Evolutionary conservation across 2,113 vertebrate genomes (phyloP), one percentile per base, ranked within the genome.

Genomic region (Marcusenius ussheri): DNA sequence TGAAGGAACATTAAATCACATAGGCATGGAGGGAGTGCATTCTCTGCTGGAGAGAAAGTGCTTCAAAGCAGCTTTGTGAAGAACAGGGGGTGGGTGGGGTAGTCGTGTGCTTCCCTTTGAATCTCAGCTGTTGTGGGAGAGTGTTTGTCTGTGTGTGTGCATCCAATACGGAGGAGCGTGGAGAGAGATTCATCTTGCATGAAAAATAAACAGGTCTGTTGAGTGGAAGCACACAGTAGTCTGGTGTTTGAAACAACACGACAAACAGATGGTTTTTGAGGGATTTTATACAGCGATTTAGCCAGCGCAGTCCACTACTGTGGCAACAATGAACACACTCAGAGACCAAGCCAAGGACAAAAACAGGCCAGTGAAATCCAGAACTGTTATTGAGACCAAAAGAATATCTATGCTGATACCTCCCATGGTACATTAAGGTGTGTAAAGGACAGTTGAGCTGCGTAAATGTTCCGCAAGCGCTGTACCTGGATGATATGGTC

Each of bases 141-240:
- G 39, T 47, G 2, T 84, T 84, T 84, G 45, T 47, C 42, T 84
- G 21, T 47, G 83, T 46, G 39, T 47, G 45, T 47, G 9, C 21
- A 84, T 47, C 83, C 74, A 42, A 39, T 84, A 84, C 83, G 2
- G 39, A 46, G 83, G 11, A 84, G 83, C 24, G 15, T 84, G 39
- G 17, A 47, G 42, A 27, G 83, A n/a, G 45, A 47, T 84, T 84
- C 45, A 11, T 47, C 39, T 84, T 47, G 45, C 45, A 84, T 47
- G 45, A 84, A 11, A 84, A 84, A 84, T 46, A 84, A 84, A 84
- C 9, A 84, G 83, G 45, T 84, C 83, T 47, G 45, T 84, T 84
- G 74, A 80, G 17, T 2, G 74, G 74, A 84, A 84, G 45, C 17
- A 47, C 83, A 84, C 45, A 84, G 83, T 11, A 47, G 39, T n/a